These are phyloP conservation scores for Nycticebus coucang DNA, from an alignment of 2,113 vertebrate genomes.

Conservation along the genomic window DNA sequence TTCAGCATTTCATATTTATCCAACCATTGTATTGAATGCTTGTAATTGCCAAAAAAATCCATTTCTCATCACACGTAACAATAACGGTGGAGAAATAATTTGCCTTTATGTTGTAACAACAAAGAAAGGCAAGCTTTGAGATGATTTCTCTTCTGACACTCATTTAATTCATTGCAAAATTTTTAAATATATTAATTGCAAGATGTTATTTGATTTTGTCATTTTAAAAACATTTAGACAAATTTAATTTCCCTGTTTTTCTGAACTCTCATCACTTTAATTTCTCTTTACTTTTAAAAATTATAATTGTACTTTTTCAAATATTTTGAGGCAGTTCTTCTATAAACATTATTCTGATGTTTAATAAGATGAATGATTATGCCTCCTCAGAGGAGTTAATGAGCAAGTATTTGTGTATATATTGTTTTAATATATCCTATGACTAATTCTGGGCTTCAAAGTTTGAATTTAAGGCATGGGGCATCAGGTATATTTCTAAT, in stretches of 20 bases:
- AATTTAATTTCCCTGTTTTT: not conserved
- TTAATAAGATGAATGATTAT: not conserved
- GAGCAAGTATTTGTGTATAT: not conserved
- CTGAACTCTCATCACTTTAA: not conserved
- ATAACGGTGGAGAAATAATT: too few species aligned
- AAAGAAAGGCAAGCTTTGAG: too few species aligned
- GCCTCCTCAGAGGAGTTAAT: not conserved
- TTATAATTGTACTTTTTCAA: not conserved
- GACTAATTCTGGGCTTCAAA: slow-evolving; percentile 30
- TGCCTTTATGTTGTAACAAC: too few species aligned
- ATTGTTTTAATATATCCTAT: not conserved
- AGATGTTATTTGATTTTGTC: not conserved
- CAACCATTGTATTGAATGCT: too few species aligned
- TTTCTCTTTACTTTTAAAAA: not conserved
- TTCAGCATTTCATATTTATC: too few species aligned
- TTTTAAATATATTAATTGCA: not conserved
- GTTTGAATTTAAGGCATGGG: not conserved
- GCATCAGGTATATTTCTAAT: not conserved
- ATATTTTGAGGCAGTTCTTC: not conserved
- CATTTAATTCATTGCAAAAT: too few species aligned
- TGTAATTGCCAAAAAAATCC: too few species aligned
- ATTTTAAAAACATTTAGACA: not conserved
- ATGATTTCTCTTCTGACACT: too few species aligned
- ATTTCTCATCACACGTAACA: too few species aligned
- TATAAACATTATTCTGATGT: not conserved